These are phyloP conservation scores for Percopsis transmontana DNA, from an alignment of 2,113 vertebrate genomes.

Conservation along the genomic window DNA sequence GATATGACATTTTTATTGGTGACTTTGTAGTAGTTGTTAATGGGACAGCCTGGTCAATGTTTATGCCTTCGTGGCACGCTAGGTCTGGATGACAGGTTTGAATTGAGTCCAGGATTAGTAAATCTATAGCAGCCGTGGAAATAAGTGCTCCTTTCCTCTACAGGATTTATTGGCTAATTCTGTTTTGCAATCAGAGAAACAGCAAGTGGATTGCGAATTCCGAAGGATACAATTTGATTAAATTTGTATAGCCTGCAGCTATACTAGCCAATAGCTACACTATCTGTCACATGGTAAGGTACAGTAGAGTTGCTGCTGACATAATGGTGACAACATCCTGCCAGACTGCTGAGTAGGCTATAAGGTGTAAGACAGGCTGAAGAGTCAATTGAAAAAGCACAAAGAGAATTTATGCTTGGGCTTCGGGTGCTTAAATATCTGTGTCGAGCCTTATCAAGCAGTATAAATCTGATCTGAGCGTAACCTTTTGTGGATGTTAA, in stretches of 20 bases:
- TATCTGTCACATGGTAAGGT: conserved; percentile 23
- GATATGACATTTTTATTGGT: no score
- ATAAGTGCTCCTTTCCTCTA: background rate
- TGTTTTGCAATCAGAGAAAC: background rate
- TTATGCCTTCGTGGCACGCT: conserved; percentile 4
- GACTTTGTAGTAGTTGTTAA: no score
- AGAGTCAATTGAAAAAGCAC: background rate
- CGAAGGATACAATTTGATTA: background rate
- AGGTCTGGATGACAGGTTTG: background rate
- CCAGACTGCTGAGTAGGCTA: conserved; percentile 31
- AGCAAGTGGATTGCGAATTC: background rate
- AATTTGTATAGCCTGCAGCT: background rate
- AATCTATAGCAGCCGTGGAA: conserved; percentile 32
- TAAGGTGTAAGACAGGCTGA: conserved; percentile 1
- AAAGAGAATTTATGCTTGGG: background rate
- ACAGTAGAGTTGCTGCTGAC: conserved; percentile 52
- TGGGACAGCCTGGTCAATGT: background rate
- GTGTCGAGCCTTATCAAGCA: no score
- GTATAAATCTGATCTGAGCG: no score
- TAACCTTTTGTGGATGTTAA: no score
- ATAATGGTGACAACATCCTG: conserved; percentile 18
- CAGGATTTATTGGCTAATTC: background rate
- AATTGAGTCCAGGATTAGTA: conserved; percentile 22
- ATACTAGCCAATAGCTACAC: background rate
- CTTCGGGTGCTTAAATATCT: background rate